Evolutionary conservation across 2,797 vertebrate species (phyloP).

Genomic region (Melanotaenia trifasciata): DNA sequence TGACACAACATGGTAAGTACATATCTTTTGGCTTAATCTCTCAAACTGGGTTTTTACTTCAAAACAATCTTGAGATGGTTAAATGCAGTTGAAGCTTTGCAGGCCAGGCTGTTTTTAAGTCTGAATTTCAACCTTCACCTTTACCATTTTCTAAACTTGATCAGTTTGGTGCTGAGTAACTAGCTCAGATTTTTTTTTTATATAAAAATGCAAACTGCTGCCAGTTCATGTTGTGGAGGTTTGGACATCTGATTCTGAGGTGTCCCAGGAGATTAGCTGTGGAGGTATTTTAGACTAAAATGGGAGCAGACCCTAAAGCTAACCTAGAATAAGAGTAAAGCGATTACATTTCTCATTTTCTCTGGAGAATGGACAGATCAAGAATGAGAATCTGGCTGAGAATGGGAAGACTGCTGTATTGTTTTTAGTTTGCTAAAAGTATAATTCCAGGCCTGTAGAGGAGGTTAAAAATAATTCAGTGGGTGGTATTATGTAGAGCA

Average conservation of each 20-base stretch:
- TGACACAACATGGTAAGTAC: neutral
- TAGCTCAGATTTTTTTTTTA: neutral
- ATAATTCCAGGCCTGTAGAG: neutral
- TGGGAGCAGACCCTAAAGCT: slow-evolving; percentile 11
- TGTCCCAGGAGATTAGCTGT: neutral
- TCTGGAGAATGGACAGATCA: neutral
- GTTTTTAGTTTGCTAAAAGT: slow-evolving; percentile 1
- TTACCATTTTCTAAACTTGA: neutral
- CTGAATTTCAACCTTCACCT: neutral
- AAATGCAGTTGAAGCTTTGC: neutral
- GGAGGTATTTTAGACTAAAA: slow-evolving; percentile 20
- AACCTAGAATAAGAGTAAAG: slow-evolving; percentile 6
- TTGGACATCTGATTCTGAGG: slow-evolving; percentile 13
- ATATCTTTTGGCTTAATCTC: neutral
- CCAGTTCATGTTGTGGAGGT: slow-evolving; percentile 1
- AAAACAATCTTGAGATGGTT: neutral
- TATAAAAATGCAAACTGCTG: neutral
- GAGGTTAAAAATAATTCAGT: neutral
- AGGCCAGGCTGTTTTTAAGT: neutral
- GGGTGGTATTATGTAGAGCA: neutral
- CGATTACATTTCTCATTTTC: slow-evolving; percentile 9
- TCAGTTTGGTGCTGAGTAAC: neutral
- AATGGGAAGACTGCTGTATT: neutral
- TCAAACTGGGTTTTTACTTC: neutral
- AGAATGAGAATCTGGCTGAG: neutral